A percentile compares a stretch with the other conserved stretches of the same genome.
phyloP scores from a whole-genome alignment of 2,797 vertebrate genomes.

The Arctocebus calabarensis region DNA sequence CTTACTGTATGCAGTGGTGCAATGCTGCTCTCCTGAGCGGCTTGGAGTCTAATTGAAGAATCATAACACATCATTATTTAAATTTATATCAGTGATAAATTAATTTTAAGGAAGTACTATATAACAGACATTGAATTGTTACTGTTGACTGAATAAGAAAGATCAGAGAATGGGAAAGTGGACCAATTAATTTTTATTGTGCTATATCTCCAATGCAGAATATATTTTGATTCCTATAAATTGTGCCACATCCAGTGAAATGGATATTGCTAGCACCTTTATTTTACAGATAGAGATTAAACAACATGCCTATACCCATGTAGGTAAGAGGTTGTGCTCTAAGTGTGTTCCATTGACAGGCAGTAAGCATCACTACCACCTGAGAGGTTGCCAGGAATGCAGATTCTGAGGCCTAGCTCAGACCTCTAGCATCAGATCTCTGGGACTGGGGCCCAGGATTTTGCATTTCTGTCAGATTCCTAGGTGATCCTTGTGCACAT shows the following conservation, averaged over 20 bases:
- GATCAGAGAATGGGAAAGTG: background rate
- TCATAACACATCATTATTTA: background rate
- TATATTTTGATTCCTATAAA: background rate
- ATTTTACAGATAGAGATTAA: background rate
- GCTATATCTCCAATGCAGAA: background rate
- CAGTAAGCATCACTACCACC: background rate
- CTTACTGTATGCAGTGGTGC: background rate
- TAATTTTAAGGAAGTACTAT: conserved; percentile 2
- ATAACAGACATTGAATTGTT: background rate
- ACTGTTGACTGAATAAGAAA: background rate
- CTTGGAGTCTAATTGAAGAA: background rate
- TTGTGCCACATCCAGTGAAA: background rate
- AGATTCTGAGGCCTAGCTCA: background rate
- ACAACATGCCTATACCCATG: no score
- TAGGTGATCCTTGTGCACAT: background rate
- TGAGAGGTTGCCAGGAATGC: background rate
- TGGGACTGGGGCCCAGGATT: background rate
- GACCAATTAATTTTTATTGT: background rate
- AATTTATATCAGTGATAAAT: background rate
- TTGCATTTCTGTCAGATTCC: background rate
- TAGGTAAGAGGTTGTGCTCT: no score
- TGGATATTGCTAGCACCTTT: background rate
- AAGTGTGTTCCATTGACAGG: background rate
- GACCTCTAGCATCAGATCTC: background rate
- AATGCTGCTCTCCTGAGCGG: background rate